These are phyloP conservation scores for Rhinolophus ferrumequinum DNA, from an alignment of 2,113 vertebrate genomes.

Conservation along the genomic window DNA sequence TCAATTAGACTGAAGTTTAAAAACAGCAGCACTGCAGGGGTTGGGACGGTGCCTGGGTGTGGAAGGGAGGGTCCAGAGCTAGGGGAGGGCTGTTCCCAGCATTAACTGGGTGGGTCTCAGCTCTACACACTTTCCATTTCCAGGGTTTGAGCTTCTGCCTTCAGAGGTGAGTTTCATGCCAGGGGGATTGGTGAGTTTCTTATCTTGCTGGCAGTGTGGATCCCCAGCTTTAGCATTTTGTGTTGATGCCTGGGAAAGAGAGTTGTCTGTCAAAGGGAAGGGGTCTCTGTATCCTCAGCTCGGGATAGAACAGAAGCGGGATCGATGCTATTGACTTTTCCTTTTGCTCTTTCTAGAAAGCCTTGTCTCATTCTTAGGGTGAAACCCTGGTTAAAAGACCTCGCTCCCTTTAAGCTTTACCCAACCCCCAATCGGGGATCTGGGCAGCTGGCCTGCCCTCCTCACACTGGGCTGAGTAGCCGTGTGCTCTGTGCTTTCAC, in stretches of 20 bases:
- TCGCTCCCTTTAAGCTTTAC: not conserved
- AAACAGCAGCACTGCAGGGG: not conserved
- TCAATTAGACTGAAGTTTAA: not conserved
- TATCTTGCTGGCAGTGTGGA: not conserved
- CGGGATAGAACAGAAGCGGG: not conserved
- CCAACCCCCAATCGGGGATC: not conserved
- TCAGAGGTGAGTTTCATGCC: not conserved
- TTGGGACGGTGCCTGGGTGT: not conserved
- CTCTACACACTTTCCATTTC: not conserved
- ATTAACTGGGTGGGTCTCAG: not conserved
- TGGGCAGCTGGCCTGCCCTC: too few species aligned
- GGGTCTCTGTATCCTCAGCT: not conserved
- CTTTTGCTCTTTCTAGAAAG: not conserved
- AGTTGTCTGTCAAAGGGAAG: not conserved
- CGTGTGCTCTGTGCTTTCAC: rapidly evolving
- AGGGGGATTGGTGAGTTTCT: not conserved
- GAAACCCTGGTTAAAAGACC: not conserved
- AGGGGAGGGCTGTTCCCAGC: rapidly evolving
- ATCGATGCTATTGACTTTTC: not conserved
- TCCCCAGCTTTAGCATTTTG: not conserved
- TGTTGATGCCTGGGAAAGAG: not conserved
- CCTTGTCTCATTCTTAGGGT: not conserved
- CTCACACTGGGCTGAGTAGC: not conserved
- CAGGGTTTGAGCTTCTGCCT: not conserved
- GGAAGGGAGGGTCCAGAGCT: not conserved